Percentiles rank a stretch among this genome's conserved stretches.
phyloP scores from a whole-genome alignment of 2,888 invertebrate species.

The Caenorhabditis sinica region DNA sequence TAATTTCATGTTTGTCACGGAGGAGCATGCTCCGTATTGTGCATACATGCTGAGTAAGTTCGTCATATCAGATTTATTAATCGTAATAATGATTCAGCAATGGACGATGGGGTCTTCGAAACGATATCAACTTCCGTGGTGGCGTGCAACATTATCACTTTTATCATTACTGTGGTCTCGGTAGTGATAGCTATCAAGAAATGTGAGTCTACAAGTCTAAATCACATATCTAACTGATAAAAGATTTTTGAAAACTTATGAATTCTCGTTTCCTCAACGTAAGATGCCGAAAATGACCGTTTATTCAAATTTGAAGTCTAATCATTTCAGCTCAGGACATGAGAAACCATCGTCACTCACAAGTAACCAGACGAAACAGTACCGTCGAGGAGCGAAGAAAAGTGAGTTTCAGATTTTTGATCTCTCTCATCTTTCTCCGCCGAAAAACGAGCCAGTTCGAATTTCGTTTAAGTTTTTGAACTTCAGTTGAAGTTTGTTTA shows the following conservation, averaged over 20 bases:
- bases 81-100: slow-evolving; percentile 35
- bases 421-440: too few relatives aligned
- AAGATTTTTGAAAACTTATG: too few relatives aligned
- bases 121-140: slow-evolving; percentile 41
- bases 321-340: slow-evolving; percentile 49
- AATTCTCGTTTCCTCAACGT: too few relatives aligned
- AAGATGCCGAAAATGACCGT: too few relatives aligned
- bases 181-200: slow-evolving; percentile 41
- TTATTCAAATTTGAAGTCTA: too few relatives aligned
- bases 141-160: slow-evolving; percentile 46
- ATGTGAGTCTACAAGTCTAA: slow-evolving; percentile 26
- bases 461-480: background rate
- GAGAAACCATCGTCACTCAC: slow-evolving; percentile 46
- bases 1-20: slow-evolving; percentile 41
- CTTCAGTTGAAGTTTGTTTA: background rate
- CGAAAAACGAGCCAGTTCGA: background rate
- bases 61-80: too few relatives aligned
- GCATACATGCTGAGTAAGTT: slow-evolving; percentile 56
- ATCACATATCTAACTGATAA: too few relatives aligned
- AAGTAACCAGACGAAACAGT: slow-evolving; percentile 34
- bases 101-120: slow-evolving; percentile 52
- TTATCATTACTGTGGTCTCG: slow-evolving; percentile 34
- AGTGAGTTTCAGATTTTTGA: slow-evolving; percentile 18
- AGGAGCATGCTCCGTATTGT: slow-evolving; percentile 52
- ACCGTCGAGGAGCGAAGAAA: slow-evolving; percentile 44